These are phyloP conservation scores for Sebastes taczanowskii DNA, from an alignment of 2,797 vertebrate genomes.

Conservation along the genomic window DNA sequence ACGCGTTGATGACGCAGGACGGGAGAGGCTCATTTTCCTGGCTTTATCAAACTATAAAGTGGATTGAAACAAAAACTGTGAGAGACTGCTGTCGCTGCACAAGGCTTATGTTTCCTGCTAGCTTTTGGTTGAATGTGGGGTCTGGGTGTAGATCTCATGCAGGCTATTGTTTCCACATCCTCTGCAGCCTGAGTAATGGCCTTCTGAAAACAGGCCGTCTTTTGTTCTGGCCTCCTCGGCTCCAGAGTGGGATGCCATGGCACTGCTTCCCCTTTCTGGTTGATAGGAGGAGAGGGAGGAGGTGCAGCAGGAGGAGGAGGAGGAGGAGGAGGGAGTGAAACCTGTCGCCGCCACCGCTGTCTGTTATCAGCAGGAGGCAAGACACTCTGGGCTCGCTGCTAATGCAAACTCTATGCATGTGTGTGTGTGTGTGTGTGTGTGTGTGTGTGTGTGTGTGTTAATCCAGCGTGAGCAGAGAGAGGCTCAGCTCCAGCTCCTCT, in stretches of 20 bases:
- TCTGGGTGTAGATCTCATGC: constrained; percentile 80
- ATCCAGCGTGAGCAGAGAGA: constrained; percentile 61
- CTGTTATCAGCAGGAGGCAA: constrained; percentile 63
- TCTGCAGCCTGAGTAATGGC: constrained; percentile 81
- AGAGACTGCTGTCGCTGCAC: constrained; percentile 69
- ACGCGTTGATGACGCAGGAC: constrained; percentile 12
- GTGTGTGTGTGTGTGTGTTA: constrained; percentile 47
- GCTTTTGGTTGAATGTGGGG: constrained; percentile 74
- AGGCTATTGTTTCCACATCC: constrained; percentile 82
- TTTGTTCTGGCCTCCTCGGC: constrained; percentile 78
- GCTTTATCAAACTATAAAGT: constrained; percentile 69
- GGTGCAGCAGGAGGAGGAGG: constrained; percentile 32
- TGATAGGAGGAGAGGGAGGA: constrained; percentile 67
- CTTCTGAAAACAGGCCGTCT: constrained; percentile 80
- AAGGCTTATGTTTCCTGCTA: constrained; percentile 77
- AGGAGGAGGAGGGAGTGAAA: constrained; percentile 58
- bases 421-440: constrained; percentile 2
- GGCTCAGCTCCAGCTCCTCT: constrained; percentile 64
- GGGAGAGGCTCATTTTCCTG: constrained; percentile 51
- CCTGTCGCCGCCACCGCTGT: constrained; percentile 70
- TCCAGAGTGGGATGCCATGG: constrained; percentile 74
- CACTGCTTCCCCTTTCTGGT: constrained; percentile 73
- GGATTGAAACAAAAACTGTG: constrained; percentile 74
- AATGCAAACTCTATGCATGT: constrained; percentile 33
- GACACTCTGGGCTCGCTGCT: constrained; percentile 40